These are phyloP conservation scores for Ceratotherium simum DNA, from an alignment of 2,113 vertebrate species.

Conservation along the genomic window DNA sequence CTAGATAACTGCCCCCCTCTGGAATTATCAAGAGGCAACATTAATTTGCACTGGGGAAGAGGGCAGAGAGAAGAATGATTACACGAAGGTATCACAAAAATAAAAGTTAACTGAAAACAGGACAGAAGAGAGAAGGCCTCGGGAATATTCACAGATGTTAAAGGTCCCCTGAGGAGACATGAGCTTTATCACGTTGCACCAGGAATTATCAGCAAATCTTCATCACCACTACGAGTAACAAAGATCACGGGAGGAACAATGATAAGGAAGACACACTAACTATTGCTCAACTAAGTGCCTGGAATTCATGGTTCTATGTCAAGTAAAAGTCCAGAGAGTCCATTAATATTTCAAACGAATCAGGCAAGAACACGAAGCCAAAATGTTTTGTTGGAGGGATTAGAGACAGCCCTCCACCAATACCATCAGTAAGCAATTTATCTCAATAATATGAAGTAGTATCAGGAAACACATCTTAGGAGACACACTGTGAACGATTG, in stretches of 20 bases:
- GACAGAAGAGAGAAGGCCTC: not conserved
- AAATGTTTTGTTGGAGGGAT: not conserved
- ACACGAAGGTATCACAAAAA: not conserved
- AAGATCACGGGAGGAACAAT: not conserved
- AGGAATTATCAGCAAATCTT: conserved; percentile 9
- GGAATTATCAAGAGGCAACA: not conserved
- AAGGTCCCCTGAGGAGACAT: not conserved
- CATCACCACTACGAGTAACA: not conserved
- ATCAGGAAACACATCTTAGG: conserved; percentile 12
- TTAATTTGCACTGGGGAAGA: not conserved
- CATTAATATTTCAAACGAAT: conserved; percentile 10
- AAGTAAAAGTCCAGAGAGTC: not conserved
- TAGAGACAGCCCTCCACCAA: not conserved
- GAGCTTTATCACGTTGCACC: not conserved
- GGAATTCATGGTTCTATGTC: not conserved
- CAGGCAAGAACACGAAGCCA: not conserved
- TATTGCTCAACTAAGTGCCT: not conserved
- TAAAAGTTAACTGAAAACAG: conserved; percentile 30
- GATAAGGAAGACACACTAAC: not conserved
- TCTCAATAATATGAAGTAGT: not conserved
- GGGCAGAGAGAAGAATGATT: not conserved
- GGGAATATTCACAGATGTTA: not conserved
- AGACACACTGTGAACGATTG: conserved; percentile 56
- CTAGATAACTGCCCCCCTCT: not conserved
- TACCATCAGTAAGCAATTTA: not conserved